phyloP scores from a whole-genome alignment of 2,888 invertebrate genomes.

The Drosophila helvetica region DNA sequence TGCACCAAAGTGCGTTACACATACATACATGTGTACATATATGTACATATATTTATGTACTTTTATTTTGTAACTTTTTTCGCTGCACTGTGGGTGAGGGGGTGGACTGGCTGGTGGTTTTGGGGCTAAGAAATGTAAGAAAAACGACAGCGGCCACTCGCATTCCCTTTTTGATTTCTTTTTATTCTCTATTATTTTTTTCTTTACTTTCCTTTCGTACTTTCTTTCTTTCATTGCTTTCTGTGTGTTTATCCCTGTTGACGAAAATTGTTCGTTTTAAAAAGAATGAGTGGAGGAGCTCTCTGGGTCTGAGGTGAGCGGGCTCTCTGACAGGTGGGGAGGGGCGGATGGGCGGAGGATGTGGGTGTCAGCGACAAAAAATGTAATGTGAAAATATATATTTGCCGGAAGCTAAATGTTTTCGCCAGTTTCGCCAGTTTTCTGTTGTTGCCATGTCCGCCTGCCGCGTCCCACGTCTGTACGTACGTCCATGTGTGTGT shows the following conservation, averaged over 20 bases:
- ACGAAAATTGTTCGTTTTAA: conserved; percentile 58
- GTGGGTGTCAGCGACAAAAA: conserved; percentile 30
- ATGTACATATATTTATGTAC: conserved; percentile 11
- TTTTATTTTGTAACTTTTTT: conserved; percentile 43
- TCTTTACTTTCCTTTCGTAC: conserved; percentile 4
- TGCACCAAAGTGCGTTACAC: conserved; percentile 75
- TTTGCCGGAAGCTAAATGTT: conserved; percentile 77
- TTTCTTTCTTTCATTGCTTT: conserved; percentile 26
- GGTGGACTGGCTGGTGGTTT: conserved; percentile 25
- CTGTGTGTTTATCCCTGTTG: conserved; percentile 43
- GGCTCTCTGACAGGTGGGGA: too few relatives aligned
- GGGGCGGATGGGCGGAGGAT: conserved; percentile 10
- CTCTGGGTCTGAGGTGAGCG: background rate
- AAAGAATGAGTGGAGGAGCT: conserved; percentile 39
- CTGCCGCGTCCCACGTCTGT: background rate
- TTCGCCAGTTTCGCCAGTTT: conserved; percentile 43
- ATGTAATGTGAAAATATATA: conserved; percentile 69
- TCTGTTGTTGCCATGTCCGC: background rate
- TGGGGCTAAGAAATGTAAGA: conserved; percentile 64
- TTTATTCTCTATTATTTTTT: conserved; percentile 29
- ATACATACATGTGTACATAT: conserved; percentile 1
- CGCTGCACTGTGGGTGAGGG: background rate
- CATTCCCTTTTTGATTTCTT: conserved; percentile 31
- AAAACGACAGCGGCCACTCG: conserved; percentile 65
- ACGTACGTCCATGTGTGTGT: background rate